Percentiles rank a stretch among this genome's conserved stretches.
These are phyloP conservation scores for Solenopsis fugax DNA, from an alignment of 1,140 invertebrate genomes.

Conservation along the genomic window DNA sequence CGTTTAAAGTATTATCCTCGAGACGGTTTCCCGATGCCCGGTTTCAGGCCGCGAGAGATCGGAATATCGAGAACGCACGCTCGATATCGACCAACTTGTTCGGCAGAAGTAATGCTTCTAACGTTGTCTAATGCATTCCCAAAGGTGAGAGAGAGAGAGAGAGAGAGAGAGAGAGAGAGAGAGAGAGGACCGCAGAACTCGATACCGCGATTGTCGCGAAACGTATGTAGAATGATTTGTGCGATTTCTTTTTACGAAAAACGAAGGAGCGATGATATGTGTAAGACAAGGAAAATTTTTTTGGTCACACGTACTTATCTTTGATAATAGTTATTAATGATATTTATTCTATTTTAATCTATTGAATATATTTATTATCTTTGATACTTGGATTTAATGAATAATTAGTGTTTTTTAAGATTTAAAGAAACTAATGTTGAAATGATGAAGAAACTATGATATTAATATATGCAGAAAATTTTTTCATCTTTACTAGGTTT, in stretches of 20 bases:
- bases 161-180: background rate
- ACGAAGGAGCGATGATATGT: background rate
- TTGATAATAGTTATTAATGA: background rate
- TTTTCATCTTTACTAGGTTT: background rate
- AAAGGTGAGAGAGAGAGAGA: background rate
- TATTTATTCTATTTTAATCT: background rate
- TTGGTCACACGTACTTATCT: background rate
- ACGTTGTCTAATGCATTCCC: slow-evolving; percentile 39
- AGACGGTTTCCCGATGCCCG: slow-evolving; percentile 76
- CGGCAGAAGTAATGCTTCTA: slow-evolving; percentile 63
- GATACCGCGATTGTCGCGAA: background rate
- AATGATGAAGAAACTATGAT: background rate
- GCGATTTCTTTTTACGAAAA: background rate
- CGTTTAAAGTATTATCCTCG: slow-evolving; percentile 80
- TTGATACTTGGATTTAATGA: background rate
- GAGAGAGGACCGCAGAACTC: background rate
- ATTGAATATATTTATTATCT: background rate
- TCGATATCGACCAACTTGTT: slow-evolving; percentile 71
- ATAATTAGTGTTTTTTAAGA: background rate
- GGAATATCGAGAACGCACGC: slow-evolving; percentile 68
- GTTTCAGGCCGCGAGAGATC: slow-evolving; percentile 58
- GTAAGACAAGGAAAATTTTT: background rate
- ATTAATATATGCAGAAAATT: slow-evolving; percentile 1
- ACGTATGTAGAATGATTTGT: background rate
- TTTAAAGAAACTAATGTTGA: background rate